Conservation (phyloP, 2,888 invertebrate species). For the Eulithis prunata region DNA sequence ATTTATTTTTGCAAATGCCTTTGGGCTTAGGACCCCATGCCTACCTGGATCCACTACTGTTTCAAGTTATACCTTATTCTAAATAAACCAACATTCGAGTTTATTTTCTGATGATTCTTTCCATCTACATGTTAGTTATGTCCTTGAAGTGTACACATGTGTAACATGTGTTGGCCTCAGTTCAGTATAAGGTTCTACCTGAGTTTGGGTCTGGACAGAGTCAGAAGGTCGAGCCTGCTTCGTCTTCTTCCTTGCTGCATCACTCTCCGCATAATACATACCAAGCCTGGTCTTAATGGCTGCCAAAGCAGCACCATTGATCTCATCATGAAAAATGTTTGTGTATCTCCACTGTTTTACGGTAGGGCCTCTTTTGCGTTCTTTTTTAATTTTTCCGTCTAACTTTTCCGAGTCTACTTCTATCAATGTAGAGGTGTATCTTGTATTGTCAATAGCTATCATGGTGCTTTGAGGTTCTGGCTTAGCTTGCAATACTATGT, state of each 20-base stretch:
- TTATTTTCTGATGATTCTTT: slow-evolving; percentile 1
- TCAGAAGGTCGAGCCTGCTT: slow-evolving; percentile 70
- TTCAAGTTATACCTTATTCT: not conserved
- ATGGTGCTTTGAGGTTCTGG: slow-evolving; percentile 66
- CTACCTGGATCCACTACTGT: too few species aligned
- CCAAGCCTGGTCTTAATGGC: slow-evolving; percentile 81
- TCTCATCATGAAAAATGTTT: slow-evolving; percentile 83
- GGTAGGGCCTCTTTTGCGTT: slow-evolving; percentile 73
- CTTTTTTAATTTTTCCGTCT: slow-evolving; percentile 70
- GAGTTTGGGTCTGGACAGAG: slow-evolving; percentile 63
- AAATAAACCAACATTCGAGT: slow-evolving; percentile 6
- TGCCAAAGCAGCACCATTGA: slow-evolving; percentile 79
- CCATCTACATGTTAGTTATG: slow-evolving; percentile 29
- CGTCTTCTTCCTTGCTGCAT: slow-evolving; percentile 77
- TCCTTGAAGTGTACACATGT: slow-evolving; percentile 52
- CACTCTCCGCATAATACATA: slow-evolving; percentile 81
- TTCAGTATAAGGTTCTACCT: slow-evolving; percentile 62
- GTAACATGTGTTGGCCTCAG: slow-evolving; percentile 74
- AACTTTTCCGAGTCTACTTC: slow-evolving; percentile 54
- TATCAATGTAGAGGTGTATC: slow-evolving; percentile 52
- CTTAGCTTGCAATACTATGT: slow-evolving; percentile 75
- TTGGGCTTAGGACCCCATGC: too few species aligned
- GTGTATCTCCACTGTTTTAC: slow-evolving; percentile 84
- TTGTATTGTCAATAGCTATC: slow-evolving; percentile 61
- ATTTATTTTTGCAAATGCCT: too few species aligned